Base-by-base conservation (phyloP, 2,888 invertebrate species). In the Drosophila rellima region DNA sequence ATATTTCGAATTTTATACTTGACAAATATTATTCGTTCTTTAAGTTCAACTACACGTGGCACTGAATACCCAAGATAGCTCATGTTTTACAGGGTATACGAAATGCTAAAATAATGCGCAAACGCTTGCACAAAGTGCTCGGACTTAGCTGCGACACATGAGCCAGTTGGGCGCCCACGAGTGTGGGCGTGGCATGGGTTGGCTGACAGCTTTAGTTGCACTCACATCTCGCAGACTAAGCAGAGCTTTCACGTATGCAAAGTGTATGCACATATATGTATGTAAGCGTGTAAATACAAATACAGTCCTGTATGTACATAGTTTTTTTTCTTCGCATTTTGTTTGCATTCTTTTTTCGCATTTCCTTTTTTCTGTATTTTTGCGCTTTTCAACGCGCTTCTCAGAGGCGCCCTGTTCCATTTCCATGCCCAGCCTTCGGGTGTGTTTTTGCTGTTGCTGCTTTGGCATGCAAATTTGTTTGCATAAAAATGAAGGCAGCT, bases 391-490 rank as follows among this genome's bases (percentile, higher is more conserved):
- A 44, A 62, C 61, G 74, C 80, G 42, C 18, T 42, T 20, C 13
- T 42, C 42, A 42, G 20, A 13, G 13, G 13, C 42, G 78, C 52
- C 59, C 54, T 15, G 54, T 56, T 62, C 63, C 39, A 35, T n/a
- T 6, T 57, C 33, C n/a, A 60, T 37, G 0, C 59, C 37, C n/a
- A 57, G 60, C 54, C 71, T 51, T 64, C 42, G 59, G 70, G 83
- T 67, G 42, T 60, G 80, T 64, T 42, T 74, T 59, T 70, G 82
- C 70, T 83, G 33, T 44, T 47, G 80, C 71, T 76, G 88, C 84
- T 84, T 84, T 84, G 77, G 71, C 65, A 88, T 88, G 88, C 86
- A 88, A 84, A 84, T 88, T 88, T 84, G 82, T 85, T 75, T 80
- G 82, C 86, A 78, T 84, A 73, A 71, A 75, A 84, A 82, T 76